These are phyloP conservation scores for Periparus ater DNA, from an alignment of 2,797 vertebrate genomes.

Conservation along the genomic window DNA sequence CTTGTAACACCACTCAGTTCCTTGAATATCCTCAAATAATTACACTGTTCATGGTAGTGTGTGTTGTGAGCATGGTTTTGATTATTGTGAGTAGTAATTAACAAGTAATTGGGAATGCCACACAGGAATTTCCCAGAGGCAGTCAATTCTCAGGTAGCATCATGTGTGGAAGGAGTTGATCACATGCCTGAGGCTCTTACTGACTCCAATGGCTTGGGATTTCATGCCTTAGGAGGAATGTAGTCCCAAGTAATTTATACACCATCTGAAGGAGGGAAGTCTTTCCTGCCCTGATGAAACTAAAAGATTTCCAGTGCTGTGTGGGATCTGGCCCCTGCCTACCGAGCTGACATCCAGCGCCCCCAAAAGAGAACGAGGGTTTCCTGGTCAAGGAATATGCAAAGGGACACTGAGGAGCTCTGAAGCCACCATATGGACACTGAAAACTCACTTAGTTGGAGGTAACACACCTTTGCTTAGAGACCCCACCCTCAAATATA, in stretches of 20 bases:
- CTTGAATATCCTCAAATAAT: background rate
- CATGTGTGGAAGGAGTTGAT: background rate
- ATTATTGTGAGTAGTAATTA: background rate
- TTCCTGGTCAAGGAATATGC: background rate
- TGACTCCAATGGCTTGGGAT: background rate
- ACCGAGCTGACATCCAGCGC: background rate
- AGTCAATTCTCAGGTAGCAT: background rate
- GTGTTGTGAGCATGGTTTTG: background rate
- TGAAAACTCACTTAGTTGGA: background rate
- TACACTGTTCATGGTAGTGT: background rate
- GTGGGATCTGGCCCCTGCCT: background rate
- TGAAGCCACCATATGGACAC: background rate
- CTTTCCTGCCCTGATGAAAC: background rate
- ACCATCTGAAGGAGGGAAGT: background rate
- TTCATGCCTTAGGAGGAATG: background rate
- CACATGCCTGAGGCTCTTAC: background rate
- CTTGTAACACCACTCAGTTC: background rate
- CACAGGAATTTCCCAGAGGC: accelerated
- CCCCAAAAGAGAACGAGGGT: background rate
- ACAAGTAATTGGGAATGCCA: background rate
- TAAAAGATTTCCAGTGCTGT: background rate
- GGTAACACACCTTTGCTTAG: background rate
- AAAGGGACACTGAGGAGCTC: background rate
- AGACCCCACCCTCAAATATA: background rate
- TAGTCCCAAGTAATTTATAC: background rate